Evolutionary conservation across 1,140 invertebrate species (phyloP).

Genomic region (Helicorthomorpha holstii): DNA sequence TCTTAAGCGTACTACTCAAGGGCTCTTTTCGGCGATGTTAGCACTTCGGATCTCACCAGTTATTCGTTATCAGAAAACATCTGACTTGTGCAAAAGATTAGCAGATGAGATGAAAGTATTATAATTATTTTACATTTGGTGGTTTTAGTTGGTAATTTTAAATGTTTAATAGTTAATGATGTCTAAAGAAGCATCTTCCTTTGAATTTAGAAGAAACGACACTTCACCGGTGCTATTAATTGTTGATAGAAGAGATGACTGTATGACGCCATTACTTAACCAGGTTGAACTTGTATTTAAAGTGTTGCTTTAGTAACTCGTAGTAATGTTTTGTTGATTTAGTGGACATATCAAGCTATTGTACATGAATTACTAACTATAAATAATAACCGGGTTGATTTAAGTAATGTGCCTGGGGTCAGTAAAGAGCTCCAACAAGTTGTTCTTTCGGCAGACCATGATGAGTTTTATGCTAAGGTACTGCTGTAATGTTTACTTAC

Average conservation of each 20-base stretch:
- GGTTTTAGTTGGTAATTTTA: too few species aligned
- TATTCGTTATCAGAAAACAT: conserved; percentile 81
- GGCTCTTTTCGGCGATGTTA: conserved; percentile 68
- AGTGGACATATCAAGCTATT: conserved; percentile 99
- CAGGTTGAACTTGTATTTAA: conserved; percentile 33
- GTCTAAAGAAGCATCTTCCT: conserved; percentile 66
- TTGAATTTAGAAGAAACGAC: conserved; percentile 60
- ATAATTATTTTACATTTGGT: too few species aligned
- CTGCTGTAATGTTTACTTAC: conserved; percentile 11
- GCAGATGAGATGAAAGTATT: conserved; percentile 55
- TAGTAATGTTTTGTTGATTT: conserved; percentile 14
- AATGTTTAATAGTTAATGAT: conserved; percentile 24
- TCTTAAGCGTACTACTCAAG: conserved; percentile 63
- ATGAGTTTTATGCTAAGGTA: conserved; percentile 91
- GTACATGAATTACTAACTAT: conserved; percentile 93
- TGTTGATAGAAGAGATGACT: conserved; percentile 79
- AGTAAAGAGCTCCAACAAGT: conserved; percentile 78
- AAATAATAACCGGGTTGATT: conserved; percentile 83
- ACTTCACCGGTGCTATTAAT: conserved; percentile 62
- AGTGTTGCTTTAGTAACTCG: conserved; percentile 5
- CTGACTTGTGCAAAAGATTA: conserved; percentile 63
- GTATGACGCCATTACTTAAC: conserved; percentile 89
- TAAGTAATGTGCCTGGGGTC: conserved; percentile 52
- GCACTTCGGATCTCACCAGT: conserved; percentile 78
- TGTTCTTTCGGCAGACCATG: conserved; percentile 84